phyloP scores from a whole-genome alignment of 1,140 invertebrate genomes.

The Portunus trituberculatus region DNA sequence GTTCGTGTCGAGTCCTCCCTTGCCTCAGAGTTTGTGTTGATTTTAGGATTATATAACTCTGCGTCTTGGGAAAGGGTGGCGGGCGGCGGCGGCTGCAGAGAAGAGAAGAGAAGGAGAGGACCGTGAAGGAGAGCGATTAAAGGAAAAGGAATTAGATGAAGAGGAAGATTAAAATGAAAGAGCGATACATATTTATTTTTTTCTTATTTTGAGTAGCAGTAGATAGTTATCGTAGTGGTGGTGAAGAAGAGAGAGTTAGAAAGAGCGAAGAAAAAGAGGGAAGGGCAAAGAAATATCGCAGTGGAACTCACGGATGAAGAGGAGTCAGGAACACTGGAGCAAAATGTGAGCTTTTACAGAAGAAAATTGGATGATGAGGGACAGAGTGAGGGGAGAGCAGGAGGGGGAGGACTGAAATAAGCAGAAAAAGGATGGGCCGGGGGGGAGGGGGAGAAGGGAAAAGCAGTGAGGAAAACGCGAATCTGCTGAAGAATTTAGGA shows the following conservation, averaged over 20 bases:
- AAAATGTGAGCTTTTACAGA: slow-evolving; percentile 11
- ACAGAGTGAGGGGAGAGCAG: neutral
- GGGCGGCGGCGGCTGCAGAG: neutral
- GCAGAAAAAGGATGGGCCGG: neutral
- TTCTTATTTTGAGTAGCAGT: too few species aligned
- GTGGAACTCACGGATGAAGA: neutral
- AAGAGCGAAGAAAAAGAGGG: neutral
- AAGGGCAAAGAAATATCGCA: neutral
- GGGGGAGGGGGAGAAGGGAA: neutral
- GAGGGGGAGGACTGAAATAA: neutral
- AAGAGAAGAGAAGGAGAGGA: neutral
- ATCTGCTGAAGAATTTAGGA: neutral
- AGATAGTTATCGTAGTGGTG: too few species aligned
- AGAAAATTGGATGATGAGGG: slow-evolving; percentile 1
- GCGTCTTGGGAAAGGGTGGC: neutral
- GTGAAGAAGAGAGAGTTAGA: too few species aligned
- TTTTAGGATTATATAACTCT: neutral
- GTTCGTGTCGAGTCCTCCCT: neutral
- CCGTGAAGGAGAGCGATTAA: neutral
- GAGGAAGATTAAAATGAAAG: neutral
- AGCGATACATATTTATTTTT: too few species aligned
- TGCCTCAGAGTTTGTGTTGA: neutral
- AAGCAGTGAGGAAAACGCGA: neutral
- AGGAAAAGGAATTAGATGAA: neutral
- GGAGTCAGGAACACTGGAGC: neutral